These are phyloP conservation scores for Danionella cerebrum DNA, from an alignment of 2,113 vertebrate genomes.

Conservation along the genomic window DNA sequence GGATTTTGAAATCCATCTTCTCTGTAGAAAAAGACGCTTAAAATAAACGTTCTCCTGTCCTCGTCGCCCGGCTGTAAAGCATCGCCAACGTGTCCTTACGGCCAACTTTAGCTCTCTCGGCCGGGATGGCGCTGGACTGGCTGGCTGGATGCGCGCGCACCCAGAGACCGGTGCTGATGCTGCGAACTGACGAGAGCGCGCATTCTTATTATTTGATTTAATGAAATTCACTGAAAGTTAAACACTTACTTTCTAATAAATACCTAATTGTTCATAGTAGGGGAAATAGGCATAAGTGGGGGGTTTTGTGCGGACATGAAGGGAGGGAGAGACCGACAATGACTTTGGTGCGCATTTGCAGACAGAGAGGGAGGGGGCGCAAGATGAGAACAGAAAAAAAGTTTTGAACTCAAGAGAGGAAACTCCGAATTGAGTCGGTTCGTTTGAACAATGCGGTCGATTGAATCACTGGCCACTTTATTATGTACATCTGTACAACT, in stretches of 20 bases:
- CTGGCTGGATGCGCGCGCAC: conserved; percentile 56
- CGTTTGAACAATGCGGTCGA: background rate
- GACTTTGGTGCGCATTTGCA: background rate
- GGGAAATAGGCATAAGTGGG: no score
- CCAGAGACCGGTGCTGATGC: conserved; percentile 58
- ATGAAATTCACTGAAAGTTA: conserved; percentile 9
- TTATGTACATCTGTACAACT: no score
- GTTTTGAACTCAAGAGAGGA: background rate
- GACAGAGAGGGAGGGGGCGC: conserved; percentile 9
- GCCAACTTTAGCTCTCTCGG: conserved; percentile 68
- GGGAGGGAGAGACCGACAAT: background rate
- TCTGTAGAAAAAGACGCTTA: conserved; percentile 35
- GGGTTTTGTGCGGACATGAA: background rate
- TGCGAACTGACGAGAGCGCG: conserved; percentile 60
- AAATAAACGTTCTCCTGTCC: conserved; percentile 46
- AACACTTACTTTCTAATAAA: background rate
- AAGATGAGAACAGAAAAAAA: conserved; percentile 2
- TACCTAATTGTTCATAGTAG: background rate
- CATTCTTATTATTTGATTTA: conserved; percentile 41
- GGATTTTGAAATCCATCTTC: conserved; percentile 67
- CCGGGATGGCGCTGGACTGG: conserved; percentile 57
- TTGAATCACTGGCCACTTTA: no score
- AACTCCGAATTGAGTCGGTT: background rate
- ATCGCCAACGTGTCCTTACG: conserved; percentile 49
- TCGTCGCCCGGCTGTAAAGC: conserved; percentile 35